Base-by-base conservation (phyloP, 2,797 vertebrate genomes). In the Anniella stebbinsi region DNA sequence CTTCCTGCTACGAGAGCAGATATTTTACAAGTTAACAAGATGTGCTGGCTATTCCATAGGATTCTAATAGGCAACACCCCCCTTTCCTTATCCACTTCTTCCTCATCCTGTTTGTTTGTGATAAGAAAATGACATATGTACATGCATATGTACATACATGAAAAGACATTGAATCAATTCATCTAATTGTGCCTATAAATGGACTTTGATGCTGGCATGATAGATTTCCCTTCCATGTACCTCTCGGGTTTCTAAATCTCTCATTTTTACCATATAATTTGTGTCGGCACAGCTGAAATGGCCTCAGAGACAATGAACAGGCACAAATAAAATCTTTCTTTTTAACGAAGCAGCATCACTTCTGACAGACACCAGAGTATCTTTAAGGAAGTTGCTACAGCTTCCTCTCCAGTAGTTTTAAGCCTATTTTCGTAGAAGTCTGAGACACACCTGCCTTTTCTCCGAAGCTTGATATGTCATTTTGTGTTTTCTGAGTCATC, bases 181-280 rank as follows among this genome's bases (percentile, higher is more conserved):
- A 80, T 6, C 45, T 86, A 76, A 91, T 84, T 90, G 41, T 66
- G 38, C 38, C 38, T 70, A 81, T 86, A 89, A 88, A 15, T n/a
- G 41, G 28, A 38, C 63, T 85, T 57, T 84, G 36, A 90, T 90
- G 36, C 30, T 84, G 7, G 10, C 12, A 80, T 4, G 92, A 57
- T 89, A 91, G 95, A 93, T n/a, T 77, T 91, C 18, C 60, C 41
- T 94, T 96, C 95, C 91, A 91, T 92, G 63, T 48, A 89, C 66
- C 87, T 93, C 90, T 88, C 92, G 60, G 92, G 23, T 70, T 85
- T 89, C 94, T 90, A 90, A 89, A 89, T 72, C 92, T 94, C 91
- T 80, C 72, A 75, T 95, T 33, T 94, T 94, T 91, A 93, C 83
- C 41, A 41, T 84, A 92, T 91, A 60, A 84, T 88, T 30, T 12